phyloP scores from a whole-genome alignment of 2,113 vertebrate species.

The Rynchops niger region DNA sequence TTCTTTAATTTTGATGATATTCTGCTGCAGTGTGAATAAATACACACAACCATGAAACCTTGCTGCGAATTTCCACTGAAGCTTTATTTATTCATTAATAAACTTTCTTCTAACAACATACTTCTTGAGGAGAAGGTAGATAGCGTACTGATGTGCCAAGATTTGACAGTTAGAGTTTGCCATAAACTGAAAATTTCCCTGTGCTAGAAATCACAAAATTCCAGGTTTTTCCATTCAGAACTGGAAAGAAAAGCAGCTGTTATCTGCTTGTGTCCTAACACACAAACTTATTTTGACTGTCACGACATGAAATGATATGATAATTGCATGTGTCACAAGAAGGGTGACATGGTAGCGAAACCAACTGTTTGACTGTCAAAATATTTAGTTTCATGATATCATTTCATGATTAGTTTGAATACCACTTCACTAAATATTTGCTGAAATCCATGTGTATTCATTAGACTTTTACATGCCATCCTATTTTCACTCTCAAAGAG shows the following conservation, averaged over 20 bases:
- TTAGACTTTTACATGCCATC: background rate
- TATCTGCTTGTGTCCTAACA: background rate
- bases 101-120: background rate
- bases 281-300: background rate
- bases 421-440: background rate
- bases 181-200: background rate
- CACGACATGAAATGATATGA: background rate
- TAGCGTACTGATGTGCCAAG: background rate
- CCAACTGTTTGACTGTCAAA: conserved; percentile 17
- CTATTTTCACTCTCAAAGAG: background rate
- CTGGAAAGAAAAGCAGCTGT: background rate
- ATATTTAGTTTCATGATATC: background rate
- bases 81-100: background rate
- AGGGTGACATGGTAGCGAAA: background rate
- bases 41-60: background rate
- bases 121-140: background rate
- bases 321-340: background rate
- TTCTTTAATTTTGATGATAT: background rate
- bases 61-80: background rate
- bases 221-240: background rate
- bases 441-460: background rate
- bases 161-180: background rate
- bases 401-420: background rate
- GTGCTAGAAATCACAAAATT: background rate
- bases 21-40: background rate